phyloP scores from a whole-genome alignment of 2,113 vertebrate species.

The Sander vitreus region DNA sequence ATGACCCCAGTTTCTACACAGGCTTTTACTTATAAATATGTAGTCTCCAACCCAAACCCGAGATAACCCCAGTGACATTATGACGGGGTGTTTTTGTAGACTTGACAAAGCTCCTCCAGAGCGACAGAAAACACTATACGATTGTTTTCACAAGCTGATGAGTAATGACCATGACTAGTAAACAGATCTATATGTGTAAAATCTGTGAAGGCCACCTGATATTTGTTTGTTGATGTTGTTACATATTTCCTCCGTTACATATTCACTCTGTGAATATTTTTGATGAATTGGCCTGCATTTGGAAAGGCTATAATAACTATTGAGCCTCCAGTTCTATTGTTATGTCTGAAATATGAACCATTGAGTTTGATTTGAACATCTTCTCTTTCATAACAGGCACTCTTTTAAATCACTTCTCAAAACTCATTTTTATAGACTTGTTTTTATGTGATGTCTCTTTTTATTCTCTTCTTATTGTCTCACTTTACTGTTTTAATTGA shows the following conservation, averaged over 20 bases:
- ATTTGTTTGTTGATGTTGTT: neutral
- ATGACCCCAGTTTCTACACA: constrained; percentile 1
- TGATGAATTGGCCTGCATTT: neutral
- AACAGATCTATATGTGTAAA: neutral
- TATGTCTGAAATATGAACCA: neutral
- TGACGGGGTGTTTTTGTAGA: neutral
- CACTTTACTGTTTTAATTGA: no score
- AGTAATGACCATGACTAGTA: neutral
- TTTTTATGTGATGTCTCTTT: no score
- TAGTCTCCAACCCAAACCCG: neutral
- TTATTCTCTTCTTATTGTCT: no score
- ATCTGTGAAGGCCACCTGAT: neutral
- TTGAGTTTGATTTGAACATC: neutral
- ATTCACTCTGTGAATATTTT: neutral
- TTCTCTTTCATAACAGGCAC: neutral
- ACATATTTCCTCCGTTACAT: neutral
- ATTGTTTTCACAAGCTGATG: neutral
- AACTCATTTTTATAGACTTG: no score
- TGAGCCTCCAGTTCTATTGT: neutral
- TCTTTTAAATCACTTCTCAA: no score
- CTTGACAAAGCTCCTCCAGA: neutral
- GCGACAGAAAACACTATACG: neutral
- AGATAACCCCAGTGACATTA: neutral
- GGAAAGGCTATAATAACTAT: neutral
- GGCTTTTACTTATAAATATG: neutral